Percentiles rank a stretch among this genome's conserved stretches.
Conservation (phyloP, 2,113 vertebrate species). For the Choloepus hoffmanni region DNA sequence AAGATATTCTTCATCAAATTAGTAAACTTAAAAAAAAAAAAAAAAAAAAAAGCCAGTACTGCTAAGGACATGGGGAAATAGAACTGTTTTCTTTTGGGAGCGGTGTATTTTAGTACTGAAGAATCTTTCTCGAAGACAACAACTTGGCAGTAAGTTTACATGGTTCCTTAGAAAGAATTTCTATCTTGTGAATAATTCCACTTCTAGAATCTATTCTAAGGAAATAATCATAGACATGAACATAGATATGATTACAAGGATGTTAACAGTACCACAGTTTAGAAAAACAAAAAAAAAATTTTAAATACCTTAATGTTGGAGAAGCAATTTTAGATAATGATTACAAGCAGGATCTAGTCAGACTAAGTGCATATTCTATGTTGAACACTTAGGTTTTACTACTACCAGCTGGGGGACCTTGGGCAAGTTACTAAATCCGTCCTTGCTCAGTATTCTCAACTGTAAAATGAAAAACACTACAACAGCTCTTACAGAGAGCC, state of each 20-base stretch:
- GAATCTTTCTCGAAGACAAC: neutral
- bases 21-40: too few relatives aligned
- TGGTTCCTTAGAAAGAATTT: neutral
- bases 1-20: neutral
- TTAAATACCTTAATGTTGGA: neutral
- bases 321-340: neutral
- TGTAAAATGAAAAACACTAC: neutral
- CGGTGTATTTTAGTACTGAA: neutral
- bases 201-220: conserved; percentile 26
- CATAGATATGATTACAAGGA: neutral
- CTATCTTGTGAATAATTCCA: neutral
- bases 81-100: neutral
- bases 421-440: neutral
- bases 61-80: neutral
- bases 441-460: conserved; percentile 29
- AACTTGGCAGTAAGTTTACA: neutral
- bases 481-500: conserved; percentile 8
- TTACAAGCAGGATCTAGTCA: neutral
- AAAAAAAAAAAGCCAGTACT: too few relatives aligned
- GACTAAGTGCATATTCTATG: neutral
- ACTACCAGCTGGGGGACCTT: neutral
- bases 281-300: neutral
- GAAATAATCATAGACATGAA: conserved; percentile 21
- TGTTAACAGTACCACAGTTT: neutral
- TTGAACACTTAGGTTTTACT: neutral